phyloP scores from a whole-genome alignment of 2,888 invertebrate species.

The Archaeoteleia sp. region DNA sequence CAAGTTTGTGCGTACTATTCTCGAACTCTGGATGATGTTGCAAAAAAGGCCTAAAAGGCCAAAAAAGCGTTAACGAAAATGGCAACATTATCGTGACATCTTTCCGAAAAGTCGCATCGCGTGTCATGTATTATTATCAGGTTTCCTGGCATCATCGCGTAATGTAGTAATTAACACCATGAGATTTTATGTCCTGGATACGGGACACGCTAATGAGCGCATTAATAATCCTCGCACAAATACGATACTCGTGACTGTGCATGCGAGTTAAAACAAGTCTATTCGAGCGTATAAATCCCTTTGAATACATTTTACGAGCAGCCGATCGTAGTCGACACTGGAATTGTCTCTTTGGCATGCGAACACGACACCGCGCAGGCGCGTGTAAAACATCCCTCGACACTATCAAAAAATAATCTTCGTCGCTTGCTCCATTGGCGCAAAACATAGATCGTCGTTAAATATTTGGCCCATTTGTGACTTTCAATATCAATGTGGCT shows the following conservation, averaged over 20 bases:
- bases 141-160: not conserved
- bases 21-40: too few species aligned
- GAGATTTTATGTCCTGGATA: slow-evolving; percentile 9
- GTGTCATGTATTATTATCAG: not conserved
- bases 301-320: slow-evolving; percentile 29
- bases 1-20: too few species aligned
- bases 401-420: slow-evolving; percentile 6
- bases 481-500: not conserved
- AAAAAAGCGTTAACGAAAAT: not conserved
- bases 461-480: not conserved
- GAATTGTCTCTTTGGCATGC: slow-evolving; percentile 3
- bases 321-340: not conserved
- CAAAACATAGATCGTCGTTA: slow-evolving; percentile 6
- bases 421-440: slow-evolving; percentile 8
- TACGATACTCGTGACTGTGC: not conserved
- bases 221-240: slow-evolving; percentile 5
- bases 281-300: slow-evolving; percentile 25
- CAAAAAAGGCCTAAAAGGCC: not conserved
- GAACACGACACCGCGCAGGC: not conserved
- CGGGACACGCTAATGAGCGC: slow-evolving; percentile 16
- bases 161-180: slow-evolving; percentile 8
- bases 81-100: too few species aligned
- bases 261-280: slow-evolving; percentile 4
- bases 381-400: not conserved
- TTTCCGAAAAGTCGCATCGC: too few species aligned